phyloP scores from a whole-genome alignment of 2,888 invertebrate genomes.

The Anoplius nigerrimus region DNA sequence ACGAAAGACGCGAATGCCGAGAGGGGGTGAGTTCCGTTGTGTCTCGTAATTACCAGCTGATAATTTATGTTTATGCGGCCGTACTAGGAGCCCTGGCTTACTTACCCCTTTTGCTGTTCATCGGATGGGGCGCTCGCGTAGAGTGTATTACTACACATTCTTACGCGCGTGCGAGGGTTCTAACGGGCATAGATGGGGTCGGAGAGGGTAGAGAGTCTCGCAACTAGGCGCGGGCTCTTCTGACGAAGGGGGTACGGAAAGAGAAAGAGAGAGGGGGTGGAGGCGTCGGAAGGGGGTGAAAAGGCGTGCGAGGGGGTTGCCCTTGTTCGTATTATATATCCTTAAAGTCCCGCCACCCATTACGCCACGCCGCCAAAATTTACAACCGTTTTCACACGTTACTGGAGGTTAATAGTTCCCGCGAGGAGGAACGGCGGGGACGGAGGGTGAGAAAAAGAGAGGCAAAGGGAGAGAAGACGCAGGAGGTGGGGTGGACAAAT shows the following conservation, averaged over 20 bases:
- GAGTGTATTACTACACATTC: constrained; percentile 74
- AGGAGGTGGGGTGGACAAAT: constrained; percentile 45
- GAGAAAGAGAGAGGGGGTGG: neutral
- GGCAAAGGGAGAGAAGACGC: neutral
- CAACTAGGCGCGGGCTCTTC: constrained; percentile 38
- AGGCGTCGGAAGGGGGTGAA: constrained; percentile 30
- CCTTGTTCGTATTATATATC: constrained; percentile 64
- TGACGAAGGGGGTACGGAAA: constrained; percentile 13
- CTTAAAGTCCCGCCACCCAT: constrained; percentile 70
- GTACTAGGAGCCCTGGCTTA: constrained; percentile 61
- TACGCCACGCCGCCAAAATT: constrained; percentile 66
- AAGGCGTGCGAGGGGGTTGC: constrained; percentile 42
- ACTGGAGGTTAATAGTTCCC: constrained; percentile 67
- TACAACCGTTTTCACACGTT: constrained; percentile 73
- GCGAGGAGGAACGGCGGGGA: constrained; percentile 37
- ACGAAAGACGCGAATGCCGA: constrained; percentile 16
- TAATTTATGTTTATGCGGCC: constrained; percentile 75
- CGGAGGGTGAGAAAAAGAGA: constrained; percentile 8
- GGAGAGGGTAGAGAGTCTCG: constrained; percentile 6
- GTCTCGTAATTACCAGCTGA: constrained; percentile 75
- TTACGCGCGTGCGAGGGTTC: constrained; percentile 61
- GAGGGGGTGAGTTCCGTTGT: constrained; percentile 59
- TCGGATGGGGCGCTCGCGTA: constrained; percentile 47
- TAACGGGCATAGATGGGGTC: constrained; percentile 24
- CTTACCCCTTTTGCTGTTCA: constrained; percentile 69